These are phyloP conservation scores for Yponomeuta evonymella DNA, from an alignment of 2,888 invertebrate genomes.

Conservation along the genomic window DNA sequence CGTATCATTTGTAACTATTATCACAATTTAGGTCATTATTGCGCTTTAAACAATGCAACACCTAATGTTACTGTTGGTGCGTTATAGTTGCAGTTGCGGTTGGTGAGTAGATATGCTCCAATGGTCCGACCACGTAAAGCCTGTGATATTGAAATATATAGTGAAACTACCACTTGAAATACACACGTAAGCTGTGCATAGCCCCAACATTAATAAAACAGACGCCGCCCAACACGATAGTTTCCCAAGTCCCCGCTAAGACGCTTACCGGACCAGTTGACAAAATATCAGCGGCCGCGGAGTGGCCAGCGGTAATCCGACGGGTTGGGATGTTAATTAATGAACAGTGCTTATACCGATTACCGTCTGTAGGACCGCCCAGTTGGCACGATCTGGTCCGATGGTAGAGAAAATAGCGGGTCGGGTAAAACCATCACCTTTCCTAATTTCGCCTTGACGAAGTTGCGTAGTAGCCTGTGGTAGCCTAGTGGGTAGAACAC, in stretches of 20 bases:
- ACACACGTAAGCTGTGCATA: not conserved
- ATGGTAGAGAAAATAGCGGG: conserved; percentile 24
- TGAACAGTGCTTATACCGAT: conserved; percentile 65
- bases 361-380: conserved; percentile 48
- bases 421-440: conserved; percentile 8
- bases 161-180: not conserved
- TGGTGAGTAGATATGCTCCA: no score
- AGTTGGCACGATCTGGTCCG: conserved; percentile 28
- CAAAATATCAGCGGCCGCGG: conserved; percentile 53
- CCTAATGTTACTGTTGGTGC: no score
- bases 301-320: conserved; percentile 51
- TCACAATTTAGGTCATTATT: no score
- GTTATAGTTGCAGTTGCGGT: no score
- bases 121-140: no score
- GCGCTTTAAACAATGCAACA: no score
- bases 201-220: not conserved
- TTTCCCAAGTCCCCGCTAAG: conserved; percentile 7
- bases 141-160: no score
- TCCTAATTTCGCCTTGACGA: no score
- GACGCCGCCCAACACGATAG: not conserved
- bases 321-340: conserved; percentile 54
- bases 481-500: no score
- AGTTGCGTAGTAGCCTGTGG: no score
- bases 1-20: no score
- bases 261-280: conserved; percentile 43